Evolutionary conservation across 2,888 invertebrate species (phyloP), one percentile per base, ranked within the genome.

Genomic region (Hyalella azteca): DNA sequence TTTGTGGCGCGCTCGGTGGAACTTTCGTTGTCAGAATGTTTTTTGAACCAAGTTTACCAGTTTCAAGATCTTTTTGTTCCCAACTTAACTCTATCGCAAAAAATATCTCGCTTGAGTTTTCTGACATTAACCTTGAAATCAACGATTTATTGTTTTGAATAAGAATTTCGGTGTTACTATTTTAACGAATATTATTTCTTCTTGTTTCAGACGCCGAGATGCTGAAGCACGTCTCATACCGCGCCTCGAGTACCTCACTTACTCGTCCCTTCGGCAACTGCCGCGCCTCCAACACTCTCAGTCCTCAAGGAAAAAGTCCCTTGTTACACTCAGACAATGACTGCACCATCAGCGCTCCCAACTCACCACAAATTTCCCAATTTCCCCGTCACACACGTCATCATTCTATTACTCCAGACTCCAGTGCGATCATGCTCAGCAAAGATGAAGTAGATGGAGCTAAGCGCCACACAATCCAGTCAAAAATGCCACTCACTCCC

Each of bases 141-240:
- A n/a, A n/a, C n/a, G n/a, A n/a, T n/a, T n/a, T 54, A 54, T 54
- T 19, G 54, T 5, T 26, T 9, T 22, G 9, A 22, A 26, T 54
- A 13, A 13, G 19, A 54, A 26, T 26, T 5, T 26, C 54, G 22
- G 11, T 45, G 26, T 13, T 9, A 11, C 11, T 54, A 11, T 54
- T 54, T 54, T 54, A 22, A 54, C 22, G 49, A 22, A 2, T 7
- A 4, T 11, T 26, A 15, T 26, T 54, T 54, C n/a, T 54, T 29
- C 29, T 54, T 26, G 0, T 54, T 54, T 54, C 66, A 66, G 66
- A 66, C 45, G n/a, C 48, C 36, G 40, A 78, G 60, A 78, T 78
- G 78, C 40, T 78, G 40, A 78, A 78, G 59, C 78, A 78, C 59
- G 78, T 78, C 9, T 40, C 54, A 19, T 59, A 78, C 40, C 59